These are phyloP conservation scores for Actinemys pallida DNA, from an alignment of 2,113 vertebrate species.

Conservation along the genomic window DNA sequence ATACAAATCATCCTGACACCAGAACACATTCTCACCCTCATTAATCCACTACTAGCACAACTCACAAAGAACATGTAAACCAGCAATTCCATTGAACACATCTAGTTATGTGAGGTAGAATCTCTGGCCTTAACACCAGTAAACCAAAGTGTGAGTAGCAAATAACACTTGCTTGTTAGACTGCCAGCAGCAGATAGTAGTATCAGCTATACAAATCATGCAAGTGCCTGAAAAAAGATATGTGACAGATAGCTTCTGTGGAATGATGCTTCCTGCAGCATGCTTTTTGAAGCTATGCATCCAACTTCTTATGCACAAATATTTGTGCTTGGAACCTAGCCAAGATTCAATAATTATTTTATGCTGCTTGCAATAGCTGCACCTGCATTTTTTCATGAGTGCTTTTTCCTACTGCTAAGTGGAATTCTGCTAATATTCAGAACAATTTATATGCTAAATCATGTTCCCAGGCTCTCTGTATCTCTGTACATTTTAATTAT, in stretches of 20 bases:
- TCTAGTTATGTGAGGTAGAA: not conserved
- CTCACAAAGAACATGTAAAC: not conserved
- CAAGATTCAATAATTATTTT: not conserved
- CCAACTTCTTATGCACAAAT: not conserved
- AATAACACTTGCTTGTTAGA: not conserved
- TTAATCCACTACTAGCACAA: not conserved
- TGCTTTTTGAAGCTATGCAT: not conserved
- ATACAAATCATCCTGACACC: not conserved
- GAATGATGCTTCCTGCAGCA: not conserved
- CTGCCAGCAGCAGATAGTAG: not conserved
- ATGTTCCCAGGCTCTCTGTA: not conserved
- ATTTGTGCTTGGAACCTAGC: not conserved
- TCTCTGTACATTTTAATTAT: not conserved
- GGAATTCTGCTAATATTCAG: not conserved
- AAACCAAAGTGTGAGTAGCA: not conserved
- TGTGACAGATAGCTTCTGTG: not conserved
- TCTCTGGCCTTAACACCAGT: not conserved
- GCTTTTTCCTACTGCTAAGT: not conserved
- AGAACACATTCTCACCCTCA: not conserved
- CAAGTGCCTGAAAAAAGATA: not conserved
- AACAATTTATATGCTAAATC: not conserved
- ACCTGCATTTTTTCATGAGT: not conserved
- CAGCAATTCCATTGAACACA: not conserved
- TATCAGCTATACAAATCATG: rapidly evolving
- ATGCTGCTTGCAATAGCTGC: not conserved